Conservation (phyloP, 1,140 invertebrate species). For the Drosophila azteca region DNA sequence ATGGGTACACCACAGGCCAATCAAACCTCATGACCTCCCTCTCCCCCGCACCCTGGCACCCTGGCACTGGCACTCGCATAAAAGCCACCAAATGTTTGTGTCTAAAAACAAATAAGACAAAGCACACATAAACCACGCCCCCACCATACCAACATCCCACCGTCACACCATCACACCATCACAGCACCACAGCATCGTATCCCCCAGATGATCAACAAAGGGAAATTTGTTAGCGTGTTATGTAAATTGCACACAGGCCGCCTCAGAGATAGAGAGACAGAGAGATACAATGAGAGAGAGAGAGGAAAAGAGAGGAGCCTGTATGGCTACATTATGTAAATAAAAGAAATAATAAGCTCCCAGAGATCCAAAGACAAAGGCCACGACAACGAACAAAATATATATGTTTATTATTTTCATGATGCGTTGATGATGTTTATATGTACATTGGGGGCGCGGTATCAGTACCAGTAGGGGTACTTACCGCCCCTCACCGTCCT, state of each 20-base stretch:
- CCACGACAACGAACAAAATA: slow-evolving; percentile 25
- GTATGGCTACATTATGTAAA: slow-evolving; percentile 75
- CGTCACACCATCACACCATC: not conserved
- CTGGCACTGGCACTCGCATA: slow-evolving; percentile 13
- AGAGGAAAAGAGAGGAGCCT: slow-evolving; percentile 35
- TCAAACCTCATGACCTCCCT: slow-evolving; percentile 62
- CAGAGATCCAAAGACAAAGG: slow-evolving; percentile 31
- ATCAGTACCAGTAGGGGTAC: no score
- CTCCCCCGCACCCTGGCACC: not conserved
- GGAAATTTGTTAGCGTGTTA: slow-evolving; percentile 77
- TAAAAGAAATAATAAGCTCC: slow-evolving; percentile 79
- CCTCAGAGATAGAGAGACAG: slow-evolving; percentile 28
- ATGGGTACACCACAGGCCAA: slow-evolving; percentile 70
- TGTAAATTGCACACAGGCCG: slow-evolving; percentile 75
- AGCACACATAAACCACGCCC: slow-evolving; percentile 72
- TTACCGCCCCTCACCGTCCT: not conserved
- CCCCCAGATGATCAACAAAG: slow-evolving; percentile 55
- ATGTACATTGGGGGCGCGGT: slow-evolving; percentile 27
- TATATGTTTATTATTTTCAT: slow-evolving; percentile 66
- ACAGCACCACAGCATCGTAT: no score
- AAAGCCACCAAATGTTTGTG: slow-evolving; percentile 49
- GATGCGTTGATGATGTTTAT: slow-evolving; percentile 76
- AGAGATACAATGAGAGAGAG: slow-evolving; percentile 33
- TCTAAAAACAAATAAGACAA: slow-evolving; percentile 79
- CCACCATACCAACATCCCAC: not conserved